Conservation (phyloP, 2,113 vertebrate species). For the Meleagris gallopavo region DNA sequence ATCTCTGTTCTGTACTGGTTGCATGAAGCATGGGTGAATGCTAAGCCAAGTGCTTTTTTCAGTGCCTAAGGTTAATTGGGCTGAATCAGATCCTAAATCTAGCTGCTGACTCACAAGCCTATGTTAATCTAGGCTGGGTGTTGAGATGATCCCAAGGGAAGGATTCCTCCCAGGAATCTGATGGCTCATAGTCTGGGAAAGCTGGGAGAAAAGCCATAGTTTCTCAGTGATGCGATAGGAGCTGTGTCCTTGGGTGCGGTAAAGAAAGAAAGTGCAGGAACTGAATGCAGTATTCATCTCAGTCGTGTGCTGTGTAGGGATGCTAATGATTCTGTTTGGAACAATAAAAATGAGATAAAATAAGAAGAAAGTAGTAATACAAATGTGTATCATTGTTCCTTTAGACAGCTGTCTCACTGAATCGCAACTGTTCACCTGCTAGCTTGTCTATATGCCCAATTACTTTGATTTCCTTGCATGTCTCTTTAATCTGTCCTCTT, state of each 20-base stretch:
- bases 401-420: background rate
- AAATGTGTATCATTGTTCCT: background rate
- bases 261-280: background rate
- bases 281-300: background rate
- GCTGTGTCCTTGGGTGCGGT: background rate
- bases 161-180: background rate
- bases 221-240: background rate
- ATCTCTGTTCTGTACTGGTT: background rate
- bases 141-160: background rate
- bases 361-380: background rate
- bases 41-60: background rate
- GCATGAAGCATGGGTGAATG: background rate
- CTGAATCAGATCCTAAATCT: background rate
- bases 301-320: background rate
- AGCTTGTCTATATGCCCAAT: slow-evolving; percentile 11
- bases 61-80: background rate
- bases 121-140: fast-evolving
- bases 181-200: background rate
- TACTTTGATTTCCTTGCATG: slow-evolving; percentile 22
- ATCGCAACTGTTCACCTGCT: background rate
- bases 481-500: slow-evolving; percentile 9
- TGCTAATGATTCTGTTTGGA: background rate
- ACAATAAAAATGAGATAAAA: background rate
- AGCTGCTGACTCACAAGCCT: background rate
- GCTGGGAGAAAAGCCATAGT: background rate